Evolutionary conservation across 2,888 invertebrate genomes (phyloP).

Genomic region (Orthonevra nobilis): DNA sequence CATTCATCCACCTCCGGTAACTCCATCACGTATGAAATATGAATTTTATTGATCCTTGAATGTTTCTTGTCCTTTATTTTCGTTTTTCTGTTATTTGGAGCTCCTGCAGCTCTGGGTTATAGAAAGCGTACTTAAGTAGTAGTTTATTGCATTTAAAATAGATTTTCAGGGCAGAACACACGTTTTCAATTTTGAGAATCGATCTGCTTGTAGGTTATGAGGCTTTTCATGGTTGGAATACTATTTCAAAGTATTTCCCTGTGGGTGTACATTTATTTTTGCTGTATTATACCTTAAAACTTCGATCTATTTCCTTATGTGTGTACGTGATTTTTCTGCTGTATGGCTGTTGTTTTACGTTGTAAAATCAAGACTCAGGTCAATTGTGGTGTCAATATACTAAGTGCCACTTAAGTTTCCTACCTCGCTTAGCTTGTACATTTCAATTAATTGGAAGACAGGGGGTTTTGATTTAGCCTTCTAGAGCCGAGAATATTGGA

Average conservation of each 20-base stretch:
- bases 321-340: not conserved
- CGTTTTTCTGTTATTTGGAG: not conserved
- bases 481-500: too few relatives aligned
- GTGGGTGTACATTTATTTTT: not conserved
- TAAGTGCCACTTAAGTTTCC: constrained; percentile 25
- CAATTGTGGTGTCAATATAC: constrained; percentile 39
- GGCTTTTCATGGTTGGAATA: not conserved
- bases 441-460: too few relatives aligned
- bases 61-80: constrained; percentile 1
- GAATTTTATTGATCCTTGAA: constrained; percentile 58
- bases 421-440: too few relatives aligned
- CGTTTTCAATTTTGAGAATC: constrained; percentile 34
- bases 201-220: constrained; percentile 43
- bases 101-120: constrained; percentile 21
- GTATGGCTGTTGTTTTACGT: not conserved
- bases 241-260: not conserved
- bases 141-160: constrained; percentile 45
- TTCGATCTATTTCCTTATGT: not conserved
- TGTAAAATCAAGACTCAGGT: constrained; percentile 2
- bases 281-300: not conserved
- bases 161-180: constrained; percentile 31
- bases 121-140: constrained; percentile 37
- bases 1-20: constrained; percentile 1
- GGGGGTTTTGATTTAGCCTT: too few relatives aligned
- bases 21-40: constrained; percentile 56